Evolutionary conservation across 2,113 vertebrate species (phyloP).

Genomic region (Ictalurus punctatus): DNA sequence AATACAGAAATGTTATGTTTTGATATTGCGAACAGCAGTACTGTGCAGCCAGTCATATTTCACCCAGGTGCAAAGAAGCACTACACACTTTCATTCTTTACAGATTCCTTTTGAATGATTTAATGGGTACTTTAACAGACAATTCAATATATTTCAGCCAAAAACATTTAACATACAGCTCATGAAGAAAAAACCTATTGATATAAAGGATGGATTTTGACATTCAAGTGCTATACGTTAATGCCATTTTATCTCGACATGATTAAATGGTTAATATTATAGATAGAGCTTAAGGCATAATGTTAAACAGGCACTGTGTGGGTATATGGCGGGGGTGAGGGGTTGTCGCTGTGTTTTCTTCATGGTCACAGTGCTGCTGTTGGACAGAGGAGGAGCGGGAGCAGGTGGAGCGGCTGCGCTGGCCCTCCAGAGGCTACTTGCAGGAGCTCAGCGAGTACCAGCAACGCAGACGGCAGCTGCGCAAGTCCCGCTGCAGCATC

Average conservation of each 20-base stretch:
- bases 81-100: not conserved
- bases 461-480: slow-evolving; percentile 85
- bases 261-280: not conserved
- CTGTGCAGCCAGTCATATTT: not conserved
- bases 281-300: not conserved
- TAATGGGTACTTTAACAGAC: not conserved
- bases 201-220: too few species aligned
- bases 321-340: not conserved
- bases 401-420: slow-evolving; percentile 89
- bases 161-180: not conserved
- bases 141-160: not conserved
- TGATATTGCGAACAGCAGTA: not conserved
- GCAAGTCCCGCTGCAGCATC: slow-evolving; percentile 85
- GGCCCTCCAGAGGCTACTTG: slow-evolving; percentile 91
- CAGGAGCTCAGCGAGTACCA: slow-evolving; percentile 95
- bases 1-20: too few species aligned
- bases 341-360: slow-evolving; percentile 20
- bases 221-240: not conserved
- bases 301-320: not conserved
- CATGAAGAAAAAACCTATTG: too few species aligned
- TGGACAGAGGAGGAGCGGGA: slow-evolving; percentile 87
- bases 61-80: not conserved
- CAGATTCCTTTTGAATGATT: not conserved
- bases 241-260: not conserved
- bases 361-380: slow-evolving; percentile 41